Conservation (phyloP, 2,797 vertebrate genomes). For the Anguilla megastoma region DNA sequence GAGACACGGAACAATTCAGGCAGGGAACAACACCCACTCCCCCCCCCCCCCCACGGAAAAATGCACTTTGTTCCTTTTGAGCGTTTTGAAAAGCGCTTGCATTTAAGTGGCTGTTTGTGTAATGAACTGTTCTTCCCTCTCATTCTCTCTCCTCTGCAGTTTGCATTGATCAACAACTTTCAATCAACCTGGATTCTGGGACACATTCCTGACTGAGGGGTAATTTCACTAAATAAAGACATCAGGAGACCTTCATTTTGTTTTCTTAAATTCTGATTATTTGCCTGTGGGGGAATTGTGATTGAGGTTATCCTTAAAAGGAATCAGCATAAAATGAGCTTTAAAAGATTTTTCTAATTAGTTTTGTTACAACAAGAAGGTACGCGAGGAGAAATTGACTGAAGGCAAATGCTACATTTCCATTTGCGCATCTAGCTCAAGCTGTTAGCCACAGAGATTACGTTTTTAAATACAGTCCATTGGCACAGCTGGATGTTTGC, state of each 20-base stretch:
- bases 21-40: no score
- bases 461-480: neutral
- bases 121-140: no score
- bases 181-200: no score
- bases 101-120: no score
- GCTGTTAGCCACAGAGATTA: neutral
- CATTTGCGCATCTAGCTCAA: neutral
- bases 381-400: neutral
- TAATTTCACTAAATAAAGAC: neutral
- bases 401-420: neutral
- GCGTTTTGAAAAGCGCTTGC: no score
- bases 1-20: no score
- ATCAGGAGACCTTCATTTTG: neutral
- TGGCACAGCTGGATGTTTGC: neutral
- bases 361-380: neutral
- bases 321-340: neutral
- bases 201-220: no score
- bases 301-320: neutral
- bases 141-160: no score
- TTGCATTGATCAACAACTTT: no score
- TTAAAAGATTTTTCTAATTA: neutral
- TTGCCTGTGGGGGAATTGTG: neutral
- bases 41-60: no score
- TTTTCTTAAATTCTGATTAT: neutral
- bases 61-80: no score